phyloP scores from a whole-genome alignment of 2,113 vertebrate species.

The Falco punctatus region DNA sequence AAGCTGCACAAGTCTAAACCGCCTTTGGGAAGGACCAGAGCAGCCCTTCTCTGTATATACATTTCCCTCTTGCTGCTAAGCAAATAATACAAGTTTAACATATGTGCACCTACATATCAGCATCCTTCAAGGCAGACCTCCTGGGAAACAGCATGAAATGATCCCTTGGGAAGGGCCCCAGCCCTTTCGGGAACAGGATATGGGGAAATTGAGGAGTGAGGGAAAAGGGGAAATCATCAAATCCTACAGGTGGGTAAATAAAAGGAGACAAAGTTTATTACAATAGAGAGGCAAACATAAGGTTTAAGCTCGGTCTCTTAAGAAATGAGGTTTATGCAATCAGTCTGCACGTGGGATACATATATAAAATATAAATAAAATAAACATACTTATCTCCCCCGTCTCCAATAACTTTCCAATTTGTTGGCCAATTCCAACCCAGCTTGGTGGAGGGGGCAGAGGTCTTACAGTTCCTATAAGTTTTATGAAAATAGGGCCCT shows the following conservation, averaged over 20 bases:
- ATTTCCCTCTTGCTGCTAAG: neutral
- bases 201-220: constrained; percentile 28
- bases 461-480: constrained; percentile 52
- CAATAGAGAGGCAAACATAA: constrained; percentile 41
- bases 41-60: neutral
- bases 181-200: constrained; percentile 56
- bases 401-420: constrained; percentile 50
- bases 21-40: neutral
- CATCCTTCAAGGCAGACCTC: neutral
- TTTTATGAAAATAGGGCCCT: constrained; percentile 64
- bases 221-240: constrained; percentile 51
- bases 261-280: constrained; percentile 60
- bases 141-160: neutral
- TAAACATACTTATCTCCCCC: constrained; percentile 54
- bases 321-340: constrained; percentile 39
- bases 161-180: constrained; percentile 40
- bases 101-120: neutral
- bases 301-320: constrained; percentile 31
- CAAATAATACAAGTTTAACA: neutral
- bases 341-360: constrained; percentile 51
- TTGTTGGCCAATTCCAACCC: constrained; percentile 38
- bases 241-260: constrained; percentile 65
- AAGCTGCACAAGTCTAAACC: neutral
- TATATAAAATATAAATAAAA: constrained; percentile 67
- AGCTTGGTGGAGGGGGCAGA: constrained; percentile 42